phyloP scores from a whole-genome alignment of 2,113 vertebrate genomes.

The Benitochromis conjunctus region DNA sequence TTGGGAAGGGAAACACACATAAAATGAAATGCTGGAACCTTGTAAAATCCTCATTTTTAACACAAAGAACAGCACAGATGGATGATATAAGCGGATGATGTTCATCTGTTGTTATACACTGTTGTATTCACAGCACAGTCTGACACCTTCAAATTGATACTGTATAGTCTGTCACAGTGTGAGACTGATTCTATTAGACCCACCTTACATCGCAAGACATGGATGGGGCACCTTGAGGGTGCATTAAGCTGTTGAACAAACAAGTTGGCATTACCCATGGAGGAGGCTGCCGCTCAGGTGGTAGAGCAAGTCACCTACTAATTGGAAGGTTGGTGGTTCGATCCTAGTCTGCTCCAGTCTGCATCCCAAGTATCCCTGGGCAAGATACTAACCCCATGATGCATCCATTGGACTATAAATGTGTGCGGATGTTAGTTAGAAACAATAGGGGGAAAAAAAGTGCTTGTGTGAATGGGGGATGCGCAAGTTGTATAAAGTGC shows the following conservation, averaged over 20 bases:
- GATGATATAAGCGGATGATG: not conserved
- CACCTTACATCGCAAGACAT: not conserved
- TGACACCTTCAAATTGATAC: not conserved
- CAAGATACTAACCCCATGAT: no score
- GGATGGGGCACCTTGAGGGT: not conserved
- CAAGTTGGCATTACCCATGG: not conserved
- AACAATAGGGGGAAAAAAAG: no score
- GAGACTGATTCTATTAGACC: not conserved
- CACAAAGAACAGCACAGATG: not conserved
- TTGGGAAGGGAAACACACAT: not conserved
- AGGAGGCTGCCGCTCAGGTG: no score
- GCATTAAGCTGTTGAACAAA: not conserved
- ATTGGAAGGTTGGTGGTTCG: no score
- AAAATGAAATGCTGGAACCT: not conserved
- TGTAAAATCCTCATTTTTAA: not conserved
- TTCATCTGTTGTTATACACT: not conserved
- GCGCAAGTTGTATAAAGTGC: no score
- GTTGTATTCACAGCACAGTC: not conserved
- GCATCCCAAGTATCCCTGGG: no score
- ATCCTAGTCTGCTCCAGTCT: no score
- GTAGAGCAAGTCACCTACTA: no score
- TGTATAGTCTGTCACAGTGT: not conserved
- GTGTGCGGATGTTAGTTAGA: no score
- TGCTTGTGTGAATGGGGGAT: no score
- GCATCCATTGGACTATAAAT: no score